Evolutionary conservation across 1,140 invertebrate species (phyloP).

Genomic region (Ridgeia piscesae): DNA sequence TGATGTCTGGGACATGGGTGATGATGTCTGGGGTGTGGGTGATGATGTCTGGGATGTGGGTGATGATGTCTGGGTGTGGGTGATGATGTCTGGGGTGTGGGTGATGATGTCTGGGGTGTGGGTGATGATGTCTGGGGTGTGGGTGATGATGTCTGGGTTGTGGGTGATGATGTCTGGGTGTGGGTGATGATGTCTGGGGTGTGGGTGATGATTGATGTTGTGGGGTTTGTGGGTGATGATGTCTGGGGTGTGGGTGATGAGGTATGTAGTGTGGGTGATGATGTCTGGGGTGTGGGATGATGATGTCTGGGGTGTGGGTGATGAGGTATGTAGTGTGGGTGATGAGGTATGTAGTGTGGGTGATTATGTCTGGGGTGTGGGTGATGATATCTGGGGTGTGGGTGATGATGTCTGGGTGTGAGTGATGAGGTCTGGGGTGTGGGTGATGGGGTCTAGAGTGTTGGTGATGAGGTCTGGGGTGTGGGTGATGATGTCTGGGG

Average conservation of each 20-base stretch:
- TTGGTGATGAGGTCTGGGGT: background rate
- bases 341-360: too few species aligned
- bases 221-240: background rate
- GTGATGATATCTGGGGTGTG: background rate
- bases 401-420: background rate
- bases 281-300: background rate
- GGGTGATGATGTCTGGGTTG: background rate
- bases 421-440: background rate
- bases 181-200: background rate
- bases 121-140: too few species aligned
- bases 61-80: background rate
- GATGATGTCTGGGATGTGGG: background rate
- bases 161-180: background rate
- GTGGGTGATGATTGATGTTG: background rate
- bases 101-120: too few species aligned
- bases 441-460: too few species aligned
- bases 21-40: background rate
- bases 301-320: too few species aligned
- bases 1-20: background rate
- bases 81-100: background rate
- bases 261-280: background rate
- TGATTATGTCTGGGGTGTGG: too few species aligned
- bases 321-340: too few species aligned
- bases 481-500: background rate
- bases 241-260: background rate